Conservation (phyloP, 1,140 invertebrate species). For the Drosophila quadrilineata region DNA sequence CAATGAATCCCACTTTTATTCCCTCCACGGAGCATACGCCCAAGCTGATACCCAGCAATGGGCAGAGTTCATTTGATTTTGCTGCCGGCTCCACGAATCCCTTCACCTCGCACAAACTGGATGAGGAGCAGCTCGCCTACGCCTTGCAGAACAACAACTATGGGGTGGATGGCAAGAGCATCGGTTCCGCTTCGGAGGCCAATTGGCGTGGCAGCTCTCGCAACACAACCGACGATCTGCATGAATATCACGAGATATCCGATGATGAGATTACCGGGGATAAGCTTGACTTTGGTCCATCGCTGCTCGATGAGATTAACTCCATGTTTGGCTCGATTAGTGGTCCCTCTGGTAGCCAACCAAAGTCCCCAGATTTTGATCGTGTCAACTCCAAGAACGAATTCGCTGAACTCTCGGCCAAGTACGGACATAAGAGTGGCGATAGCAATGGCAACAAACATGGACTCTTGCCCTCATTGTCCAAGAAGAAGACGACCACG, state of each 20-base stretch:
- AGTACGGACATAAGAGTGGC: conserved; percentile 64
- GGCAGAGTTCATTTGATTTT: conserved; percentile 73
- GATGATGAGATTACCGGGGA: conserved; percentile 88
- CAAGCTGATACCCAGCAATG: conserved; percentile 66
- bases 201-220: conserved; percentile 48
- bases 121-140: conserved; percentile 61
- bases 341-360: conserved; percentile 48
- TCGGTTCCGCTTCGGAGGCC: conserved; percentile 34
- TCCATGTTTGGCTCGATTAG: conserved; percentile 92
- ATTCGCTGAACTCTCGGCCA: conserved; percentile 87
- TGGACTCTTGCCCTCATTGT: conserved; percentile 42
- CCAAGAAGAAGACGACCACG: conserved; percentile 89
- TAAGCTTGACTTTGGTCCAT: conserved; percentile 94
- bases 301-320: conserved; percentile 97
- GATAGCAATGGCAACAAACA: conserved; percentile 69
- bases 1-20: conserved; percentile 78
- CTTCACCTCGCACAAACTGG: conserved; percentile 57
- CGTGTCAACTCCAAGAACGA: conserved; percentile 85
- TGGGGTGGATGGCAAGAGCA: conserved; percentile 56
- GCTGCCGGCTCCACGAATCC: conserved; percentile 73
- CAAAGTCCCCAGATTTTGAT: conserved; percentile 84
- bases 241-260: conserved; percentile 96
- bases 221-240: conserved; percentile 82
- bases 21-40: conserved; percentile 78
- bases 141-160: conserved; percentile 75